Evolutionary conservation across 1,140 invertebrate species (phyloP), one percentile per base, ranked within the genome.

Genomic region (Penaeus chinensis): DNA sequence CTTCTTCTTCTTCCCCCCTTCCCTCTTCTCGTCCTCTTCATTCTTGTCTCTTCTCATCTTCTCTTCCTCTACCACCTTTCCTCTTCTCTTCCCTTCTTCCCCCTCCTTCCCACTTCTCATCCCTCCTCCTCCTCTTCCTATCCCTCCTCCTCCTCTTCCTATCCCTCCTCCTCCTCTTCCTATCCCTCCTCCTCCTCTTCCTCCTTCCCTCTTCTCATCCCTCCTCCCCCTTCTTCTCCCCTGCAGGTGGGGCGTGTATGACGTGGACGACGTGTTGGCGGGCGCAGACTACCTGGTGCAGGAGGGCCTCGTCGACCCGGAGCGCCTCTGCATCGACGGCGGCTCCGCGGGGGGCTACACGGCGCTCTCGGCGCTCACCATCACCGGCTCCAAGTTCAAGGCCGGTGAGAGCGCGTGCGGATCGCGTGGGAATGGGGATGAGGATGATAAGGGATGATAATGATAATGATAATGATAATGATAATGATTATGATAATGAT

Each of bases 181-280:
- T 77, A 11, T 20, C 47, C 42, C 16, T 5, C n/a, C 71, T 19
- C 7, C 0, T 27, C 11, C 20, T 7, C n/a, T 11, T 11, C 18
- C 16, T 20, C 1, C 27, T 20, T 27, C n/a, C 19, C 16, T 0
- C 71, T 27, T 74, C 19, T 11, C 69, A 37, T 19, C 37, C 24
- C 11, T 3, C 0, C 37, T 3, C 0, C 37, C 2, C 27, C 7
- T 27, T 8, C 13, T 65, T 7, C 0, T 62, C 3, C 13, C 24
- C 37, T 4, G 11, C 81, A 87, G 85, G 85, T 87, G 85, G 85
- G 85, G 85, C 22, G 85, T 87, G 22, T 87, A 87, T 61, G 85
- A 87, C 24, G 85, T 87, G 61, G 85, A 77, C 11, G 85, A 87
- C 37, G 85, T 87, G 63, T 32, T 87, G 37, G 80, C 85, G 0